A percentile compares a stretch with the other conserved stretches of the same genome.
These are phyloP conservation scores for Tigriopus californicus DNA, from an alignment of 2,888 invertebrate species.

Conservation along the genomic window DNA sequence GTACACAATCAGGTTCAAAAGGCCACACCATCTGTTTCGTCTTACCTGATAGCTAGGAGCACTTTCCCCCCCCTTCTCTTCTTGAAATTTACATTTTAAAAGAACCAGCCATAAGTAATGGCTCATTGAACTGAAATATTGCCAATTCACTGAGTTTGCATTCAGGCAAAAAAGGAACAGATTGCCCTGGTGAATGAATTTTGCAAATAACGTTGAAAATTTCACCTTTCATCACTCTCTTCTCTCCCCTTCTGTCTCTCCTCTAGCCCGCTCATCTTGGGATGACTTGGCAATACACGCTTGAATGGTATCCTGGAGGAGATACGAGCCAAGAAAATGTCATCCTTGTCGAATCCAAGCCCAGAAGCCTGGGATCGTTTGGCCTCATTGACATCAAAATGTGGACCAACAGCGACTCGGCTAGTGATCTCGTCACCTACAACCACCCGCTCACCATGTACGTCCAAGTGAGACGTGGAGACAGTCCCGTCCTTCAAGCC, in stretches of 20 bases:
- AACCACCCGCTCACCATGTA: conserved; percentile 26
- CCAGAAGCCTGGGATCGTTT: neutral
- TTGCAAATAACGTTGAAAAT: too few relatives aligned
- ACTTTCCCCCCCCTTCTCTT: too few relatives aligned
- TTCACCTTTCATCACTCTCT: neutral
- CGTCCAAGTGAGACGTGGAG: conserved; percentile 13
- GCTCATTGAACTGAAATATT: too few relatives aligned
- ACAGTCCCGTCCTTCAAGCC: conserved; percentile 35
- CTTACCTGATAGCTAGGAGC: too few relatives aligned
- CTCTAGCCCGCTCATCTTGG: conserved; percentile 5
- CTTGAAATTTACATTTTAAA: too few relatives aligned
- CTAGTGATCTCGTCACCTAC: conserved; percentile 23
- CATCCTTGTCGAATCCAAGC: conserved; percentile 10
- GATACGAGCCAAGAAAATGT: conserved; percentile 2
- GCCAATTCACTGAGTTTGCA: too few relatives aligned
- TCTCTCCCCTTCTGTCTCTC: neutral
- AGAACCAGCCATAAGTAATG: too few relatives aligned
- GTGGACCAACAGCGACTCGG: conserved; percentile 28
- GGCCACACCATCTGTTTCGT: too few relatives aligned
- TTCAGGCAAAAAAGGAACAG: too few relatives aligned
- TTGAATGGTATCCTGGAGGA: conserved; percentile 37
- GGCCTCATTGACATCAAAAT: conserved; percentile 28
- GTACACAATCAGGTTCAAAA: too few relatives aligned
- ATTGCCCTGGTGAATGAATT: too few relatives aligned
- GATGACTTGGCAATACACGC: conserved; percentile 36